Percentiles rank a stretch among this genome's conserved stretches.
Evolutionary conservation across 30 jellyfish, hydroid and myxozoan species (phyloP).

Genomic region (Pseudorhiza aurosa): DNA sequence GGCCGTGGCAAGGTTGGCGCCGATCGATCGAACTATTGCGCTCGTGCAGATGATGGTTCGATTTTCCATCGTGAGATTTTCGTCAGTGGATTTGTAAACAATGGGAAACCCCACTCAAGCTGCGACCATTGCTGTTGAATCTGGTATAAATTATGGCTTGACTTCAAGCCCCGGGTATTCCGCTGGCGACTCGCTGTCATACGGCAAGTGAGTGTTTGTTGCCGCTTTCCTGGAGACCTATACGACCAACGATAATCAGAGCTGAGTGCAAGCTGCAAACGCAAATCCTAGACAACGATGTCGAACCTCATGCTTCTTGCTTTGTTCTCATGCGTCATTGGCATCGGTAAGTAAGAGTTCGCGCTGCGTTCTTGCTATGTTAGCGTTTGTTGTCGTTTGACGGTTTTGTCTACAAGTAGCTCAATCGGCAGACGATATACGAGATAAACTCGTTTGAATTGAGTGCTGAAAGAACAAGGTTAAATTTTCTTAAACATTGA

Average conservation of each 20-base stretch:
- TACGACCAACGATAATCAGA: too few relatives aligned
- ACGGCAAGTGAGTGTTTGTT: too few relatives aligned
- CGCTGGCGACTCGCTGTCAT: neutral
- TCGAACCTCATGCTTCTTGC: neutral
- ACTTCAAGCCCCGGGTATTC: neutral
- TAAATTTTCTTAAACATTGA: too few relatives aligned
- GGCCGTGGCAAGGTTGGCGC: slow-evolving; percentile 8
- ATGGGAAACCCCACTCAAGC: slow-evolving; percentile 41
- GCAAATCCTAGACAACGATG: too few relatives aligned
- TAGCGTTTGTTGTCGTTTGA: too few relatives aligned
- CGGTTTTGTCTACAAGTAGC: too few relatives aligned
- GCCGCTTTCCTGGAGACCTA: too few relatives aligned
- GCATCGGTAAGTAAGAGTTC: slow-evolving; percentile 3
- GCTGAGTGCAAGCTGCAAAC: too few relatives aligned
- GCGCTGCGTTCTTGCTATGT: too few relatives aligned
- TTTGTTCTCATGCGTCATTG: neutral
- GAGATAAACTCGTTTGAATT: too few relatives aligned
- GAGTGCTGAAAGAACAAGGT: too few relatives aligned
- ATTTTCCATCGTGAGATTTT: slow-evolving; percentile 21
- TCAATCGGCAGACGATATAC: too few relatives aligned
- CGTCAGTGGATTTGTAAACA: slow-evolving; percentile 28
- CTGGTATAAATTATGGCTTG: slow-evolving; percentile 6
- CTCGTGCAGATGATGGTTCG: slow-evolving; percentile 65
- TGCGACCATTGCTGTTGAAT: slow-evolving; percentile 37
- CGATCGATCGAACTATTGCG: neutral